Conservation (phyloP, 2,888 invertebrate species). For the Hypena proboscidalis region DNA sequence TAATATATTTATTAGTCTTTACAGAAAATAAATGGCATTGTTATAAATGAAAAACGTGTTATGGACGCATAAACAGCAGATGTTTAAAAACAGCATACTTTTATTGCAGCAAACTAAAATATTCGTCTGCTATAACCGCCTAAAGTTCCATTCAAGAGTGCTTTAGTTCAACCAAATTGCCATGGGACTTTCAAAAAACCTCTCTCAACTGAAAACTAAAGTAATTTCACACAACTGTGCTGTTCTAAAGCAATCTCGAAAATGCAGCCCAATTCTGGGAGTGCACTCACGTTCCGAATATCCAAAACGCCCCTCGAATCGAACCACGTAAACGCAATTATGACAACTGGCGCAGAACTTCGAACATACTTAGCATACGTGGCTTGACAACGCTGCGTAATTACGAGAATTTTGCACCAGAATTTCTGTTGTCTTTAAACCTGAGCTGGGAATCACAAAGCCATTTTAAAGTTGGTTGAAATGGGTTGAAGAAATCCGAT, state of each 20-base stretch:
- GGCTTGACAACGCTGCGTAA: slow-evolving; percentile 28
- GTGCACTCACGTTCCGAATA: slow-evolving; percentile 37
- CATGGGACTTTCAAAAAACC: slow-evolving; percentile 5
- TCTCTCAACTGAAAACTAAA: slow-evolving; percentile 11
- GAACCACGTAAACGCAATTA: slow-evolving; percentile 64
- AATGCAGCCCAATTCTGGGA: slow-evolving; percentile 37
- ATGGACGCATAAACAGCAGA: no score
- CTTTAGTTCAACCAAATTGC: no score
- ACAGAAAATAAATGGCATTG: no score
- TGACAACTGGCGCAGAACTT: slow-evolving; percentile 52
- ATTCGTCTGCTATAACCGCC: no score
- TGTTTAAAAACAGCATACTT: no score
- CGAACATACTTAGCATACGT: slow-evolving; percentile 38
- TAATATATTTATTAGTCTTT: no score
- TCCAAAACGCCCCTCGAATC: slow-evolving; percentile 52
- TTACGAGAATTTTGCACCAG: slow-evolving; percentile 25
- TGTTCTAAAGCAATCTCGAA: slow-evolving; percentile 34
- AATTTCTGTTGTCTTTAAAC: slow-evolving; percentile 22
- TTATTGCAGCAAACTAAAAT: no score
- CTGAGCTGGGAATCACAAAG: background rate
- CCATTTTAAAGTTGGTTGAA: background rate
- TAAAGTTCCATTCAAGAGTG: no score
- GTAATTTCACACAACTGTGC: slow-evolving; percentile 6
- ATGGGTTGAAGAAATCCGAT: slow-evolving; percentile 8
- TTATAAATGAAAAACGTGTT: no score